Conservation (phyloP, 1,140 invertebrate species). For the Phenacoccus solenopsis region DNA sequence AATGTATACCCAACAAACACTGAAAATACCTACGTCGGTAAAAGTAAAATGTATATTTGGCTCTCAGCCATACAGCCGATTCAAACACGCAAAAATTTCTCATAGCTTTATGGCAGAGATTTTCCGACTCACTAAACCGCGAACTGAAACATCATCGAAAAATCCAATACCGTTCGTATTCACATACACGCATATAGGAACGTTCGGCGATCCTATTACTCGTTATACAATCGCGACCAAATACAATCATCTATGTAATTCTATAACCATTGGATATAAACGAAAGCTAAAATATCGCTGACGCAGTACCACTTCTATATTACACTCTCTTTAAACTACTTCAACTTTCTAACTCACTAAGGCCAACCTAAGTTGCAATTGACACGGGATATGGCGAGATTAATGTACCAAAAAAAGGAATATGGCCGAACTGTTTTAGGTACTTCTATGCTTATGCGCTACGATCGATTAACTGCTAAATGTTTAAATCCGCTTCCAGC, state of each 20-base stretch:
- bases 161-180: background rate
- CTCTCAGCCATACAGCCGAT: background rate
- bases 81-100: background rate
- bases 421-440: no score
- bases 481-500: background rate
- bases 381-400: no score
- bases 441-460: no score
- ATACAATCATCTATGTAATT: background rate
- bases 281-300: no score
- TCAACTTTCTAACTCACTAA: no score
- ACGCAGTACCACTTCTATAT: no score
- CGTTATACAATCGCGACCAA: background rate
- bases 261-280: no score
- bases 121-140: background rate
- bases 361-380: no score
- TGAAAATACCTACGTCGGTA: no score
- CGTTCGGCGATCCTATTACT: background rate
- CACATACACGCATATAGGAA: background rate
- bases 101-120: background rate
- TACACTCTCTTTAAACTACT: no score
- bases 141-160: background rate
- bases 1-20: background rate
- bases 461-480: constrained; percentile 2
- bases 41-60: background rate
- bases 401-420: no score